phyloP scores from a whole-genome alignment of 2,797 vertebrate species.

The Cottoperca gobio region DNA sequence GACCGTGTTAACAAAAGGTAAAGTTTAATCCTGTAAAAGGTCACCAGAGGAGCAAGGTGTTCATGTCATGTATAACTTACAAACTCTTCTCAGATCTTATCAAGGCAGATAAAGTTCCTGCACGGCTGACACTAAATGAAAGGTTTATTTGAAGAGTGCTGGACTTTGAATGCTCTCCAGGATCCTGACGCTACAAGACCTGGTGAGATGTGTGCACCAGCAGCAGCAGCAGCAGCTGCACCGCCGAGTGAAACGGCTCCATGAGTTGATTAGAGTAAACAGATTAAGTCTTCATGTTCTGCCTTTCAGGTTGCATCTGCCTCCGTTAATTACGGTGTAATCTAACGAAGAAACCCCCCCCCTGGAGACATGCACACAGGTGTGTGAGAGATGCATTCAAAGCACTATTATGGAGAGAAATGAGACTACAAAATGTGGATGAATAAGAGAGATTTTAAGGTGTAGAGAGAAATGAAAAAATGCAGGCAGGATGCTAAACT shows the following conservation, averaged over 20 bases:
- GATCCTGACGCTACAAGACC: neutral
- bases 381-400: constrained; percentile 22
- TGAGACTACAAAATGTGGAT: neutral
- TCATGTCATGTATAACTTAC: neutral
- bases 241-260: constrained; percentile 23
- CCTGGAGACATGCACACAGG: constrained; percentile 42
- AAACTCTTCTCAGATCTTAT: neutral
- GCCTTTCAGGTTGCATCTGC: constrained; percentile 56
- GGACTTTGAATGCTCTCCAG: neutral
- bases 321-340: constrained; percentile 38
- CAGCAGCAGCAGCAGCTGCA: constrained; percentile 25
- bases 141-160: neutral
- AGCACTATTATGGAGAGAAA: neutral
- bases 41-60: neutral
- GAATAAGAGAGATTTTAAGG: neutral
- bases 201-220: neutral
- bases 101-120: neutral
- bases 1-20: no score
- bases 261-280: constrained; percentile 58
- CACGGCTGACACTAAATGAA: no score
- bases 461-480: neutral
- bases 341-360: constrained; percentile 49
- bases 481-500: constrained; percentile 2
- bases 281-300: constrained; percentile 56
- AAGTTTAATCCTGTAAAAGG: no score